Percentiles rank a stretch among this genome's conserved stretches.
phyloP scores from a whole-genome alignment of 2,888 invertebrate genomes.

The Sinhomidia bicolor region DNA sequence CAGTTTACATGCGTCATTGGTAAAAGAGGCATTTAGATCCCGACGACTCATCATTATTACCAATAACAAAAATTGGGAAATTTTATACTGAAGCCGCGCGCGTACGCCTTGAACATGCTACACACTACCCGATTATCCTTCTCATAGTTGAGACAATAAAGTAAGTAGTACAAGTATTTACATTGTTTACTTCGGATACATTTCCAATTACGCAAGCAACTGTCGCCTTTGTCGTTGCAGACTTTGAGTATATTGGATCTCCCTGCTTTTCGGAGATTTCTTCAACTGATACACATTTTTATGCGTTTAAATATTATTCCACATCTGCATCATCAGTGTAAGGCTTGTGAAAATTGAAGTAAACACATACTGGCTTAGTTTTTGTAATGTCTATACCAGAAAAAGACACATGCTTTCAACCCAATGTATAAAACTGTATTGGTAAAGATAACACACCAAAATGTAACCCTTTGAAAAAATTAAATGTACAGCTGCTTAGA shows the following conservation, averaged over 20 bases:
- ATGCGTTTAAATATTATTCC: constrained; percentile 40
- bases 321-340: constrained; percentile 23
- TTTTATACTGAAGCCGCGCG: constrained; percentile 5
- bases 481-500: constrained; percentile 43
- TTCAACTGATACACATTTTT: constrained; percentile 33
- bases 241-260: constrained; percentile 35
- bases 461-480: background rate
- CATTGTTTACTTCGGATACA: constrained; percentile 26
- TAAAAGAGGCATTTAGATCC: background rate
- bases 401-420: constrained; percentile 1
- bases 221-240: constrained; percentile 38
- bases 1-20: constrained; percentile 42
- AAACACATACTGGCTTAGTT: background rate
- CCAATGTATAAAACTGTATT: background rate
- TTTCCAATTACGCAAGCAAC: constrained; percentile 45
- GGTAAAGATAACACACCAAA: constrained; percentile 26
- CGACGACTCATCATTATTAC: background rate
- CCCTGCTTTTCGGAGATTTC: constrained; percentile 52
- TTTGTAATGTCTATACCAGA: background rate
- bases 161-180: constrained; percentile 13
- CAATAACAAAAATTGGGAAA: constrained; percentile 35
- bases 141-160: too few species aligned
- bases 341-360: background rate
- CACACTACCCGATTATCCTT: background rate
- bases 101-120: too few species aligned